These are phyloP conservation scores for Dufourea novaeangliae DNA, from an alignment of 1,140 invertebrate genomes.

Conservation along the genomic window DNA sequence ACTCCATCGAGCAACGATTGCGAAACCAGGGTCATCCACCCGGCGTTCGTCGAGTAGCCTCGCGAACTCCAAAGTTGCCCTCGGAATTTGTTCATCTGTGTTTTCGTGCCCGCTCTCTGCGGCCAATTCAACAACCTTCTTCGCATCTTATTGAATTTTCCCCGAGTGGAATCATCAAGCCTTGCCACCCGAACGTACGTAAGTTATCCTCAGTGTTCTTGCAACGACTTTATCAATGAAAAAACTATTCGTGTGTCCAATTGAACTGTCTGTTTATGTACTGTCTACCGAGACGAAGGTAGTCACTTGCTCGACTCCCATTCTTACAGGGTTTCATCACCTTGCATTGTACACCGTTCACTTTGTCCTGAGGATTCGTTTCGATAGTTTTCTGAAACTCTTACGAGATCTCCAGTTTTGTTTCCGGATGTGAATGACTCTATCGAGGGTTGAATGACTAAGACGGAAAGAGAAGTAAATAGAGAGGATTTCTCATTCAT, in stretches of 20 bases:
- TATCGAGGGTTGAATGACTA: background rate
- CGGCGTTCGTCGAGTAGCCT: background rate
- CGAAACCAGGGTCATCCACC: conserved; percentile 36
- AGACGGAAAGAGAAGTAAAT: background rate
- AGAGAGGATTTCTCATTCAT: background rate
- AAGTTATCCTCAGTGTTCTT: background rate
- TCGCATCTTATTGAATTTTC: conserved; percentile 13
- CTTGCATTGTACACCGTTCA: too few species aligned
- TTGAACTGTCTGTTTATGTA: too few species aligned
- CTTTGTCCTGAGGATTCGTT: too few species aligned
- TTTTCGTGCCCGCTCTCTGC: background rate
- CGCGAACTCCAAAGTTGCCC: conserved; percentile 19
- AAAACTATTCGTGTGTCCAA: too few species aligned
- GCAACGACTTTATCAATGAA: background rate
- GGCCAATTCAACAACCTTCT: background rate
- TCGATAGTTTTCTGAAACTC: too few species aligned
- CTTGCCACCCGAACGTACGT: background rate
- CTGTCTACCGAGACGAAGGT: too few species aligned
- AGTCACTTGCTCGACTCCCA: too few species aligned
- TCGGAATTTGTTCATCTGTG: background rate
- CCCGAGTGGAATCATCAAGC: background rate
- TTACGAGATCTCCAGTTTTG: background rate
- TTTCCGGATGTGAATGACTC: background rate
- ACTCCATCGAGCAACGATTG: background rate
- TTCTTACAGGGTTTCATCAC: too few species aligned